Evolutionary conservation across 92 coral and sea anemone genomes (phyloP).

Genomic region (Porites divaricata): DNA sequence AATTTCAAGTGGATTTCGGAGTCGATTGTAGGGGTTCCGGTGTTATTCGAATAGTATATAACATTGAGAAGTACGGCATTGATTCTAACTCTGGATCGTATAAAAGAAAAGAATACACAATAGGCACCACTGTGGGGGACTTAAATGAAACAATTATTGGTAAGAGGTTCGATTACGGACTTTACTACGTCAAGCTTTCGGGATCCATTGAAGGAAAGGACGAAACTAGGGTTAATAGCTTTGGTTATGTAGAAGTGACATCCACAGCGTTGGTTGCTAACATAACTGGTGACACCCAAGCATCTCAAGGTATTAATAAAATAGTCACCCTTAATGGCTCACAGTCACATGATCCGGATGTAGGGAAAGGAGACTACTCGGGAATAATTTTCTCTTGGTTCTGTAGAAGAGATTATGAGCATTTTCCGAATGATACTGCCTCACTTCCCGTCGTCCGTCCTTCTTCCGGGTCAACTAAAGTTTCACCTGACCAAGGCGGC

Average conservation of each 20-base stretch:
- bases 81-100: constrained; percentile 38
- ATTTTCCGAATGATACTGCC: constrained; percentile 61
- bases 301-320: constrained; percentile 63
- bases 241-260: constrained; percentile 69
- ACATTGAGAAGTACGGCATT: constrained; percentile 44
- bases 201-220: constrained; percentile 43
- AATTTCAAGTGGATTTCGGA: constrained; percentile 12
- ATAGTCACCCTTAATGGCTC: constrained; percentile 61
- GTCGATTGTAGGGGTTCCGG: constrained; percentile 35
- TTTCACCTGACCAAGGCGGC: constrained; percentile 56
- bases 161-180: constrained; percentile 50
- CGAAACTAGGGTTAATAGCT: constrained; percentile 50
- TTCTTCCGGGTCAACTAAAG: neutral
- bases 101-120: neutral
- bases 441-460: constrained; percentile 68
- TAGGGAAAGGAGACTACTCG: constrained; percentile 64
- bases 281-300: constrained; percentile 50
- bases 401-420: constrained; percentile 72
- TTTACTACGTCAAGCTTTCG: constrained; percentile 64
- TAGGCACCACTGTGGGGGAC: constrained; percentile 15
- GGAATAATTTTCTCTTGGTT: constrained; percentile 84
- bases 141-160: constrained; percentile 49
- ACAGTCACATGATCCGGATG: constrained; percentile 76
- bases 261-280: constrained; percentile 62
- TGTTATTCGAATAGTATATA: constrained; percentile 1